Base-by-base conservation (phyloP, 2,888 invertebrate species). In the Tenthredo mesomela region DNA sequence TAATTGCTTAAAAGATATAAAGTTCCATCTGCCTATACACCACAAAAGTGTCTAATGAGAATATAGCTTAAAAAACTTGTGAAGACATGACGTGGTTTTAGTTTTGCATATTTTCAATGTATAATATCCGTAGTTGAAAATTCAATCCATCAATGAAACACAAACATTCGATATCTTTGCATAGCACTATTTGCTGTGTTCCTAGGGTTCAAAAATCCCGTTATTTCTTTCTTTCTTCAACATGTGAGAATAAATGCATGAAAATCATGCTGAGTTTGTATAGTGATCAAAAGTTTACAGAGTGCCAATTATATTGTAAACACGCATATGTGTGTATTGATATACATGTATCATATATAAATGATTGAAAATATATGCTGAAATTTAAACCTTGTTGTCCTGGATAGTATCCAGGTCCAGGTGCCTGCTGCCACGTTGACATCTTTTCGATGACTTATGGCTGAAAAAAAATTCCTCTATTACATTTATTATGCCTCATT, bases 311-410 rank as follows among this genome's bases (percentile, higher is more conserved):
- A 77, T 29, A 77, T 29, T 33, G 33, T 54, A 21, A n/a, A 50
- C n/a, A 50, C 50, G n/a, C 50, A 50, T 5, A 61, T 29, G 2
- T 29, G n/a, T 54, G 15, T 12, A 43, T 18, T 43, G 10, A 43
- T 43, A 1, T 2, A 47, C 47, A 80, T 54, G 15, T 47, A n/a
- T 37, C 37, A 50, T 37, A 50, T 37, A 47, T 29, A 67, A 61
- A 61, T 37, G 5, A 29, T 82, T 33, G 4, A 40, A 83, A 43
- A 82, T 71, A 82, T 33, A 86, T 67, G 67, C 65, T 80, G 65
- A 80, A 86, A 87, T 85, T 78, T 70, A 73, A 90, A 93, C 93
- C 93, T 93, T 93, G 93, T 91, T 92, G 93, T 87, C 91, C 91
- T 87, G 92, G 91, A 88, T 92, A 91, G 90, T 85, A 92, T 89